These are phyloP conservation scores for Carapus acus DNA, from an alignment of 2,797 vertebrate genomes.

Conservation along the genomic window DNA sequence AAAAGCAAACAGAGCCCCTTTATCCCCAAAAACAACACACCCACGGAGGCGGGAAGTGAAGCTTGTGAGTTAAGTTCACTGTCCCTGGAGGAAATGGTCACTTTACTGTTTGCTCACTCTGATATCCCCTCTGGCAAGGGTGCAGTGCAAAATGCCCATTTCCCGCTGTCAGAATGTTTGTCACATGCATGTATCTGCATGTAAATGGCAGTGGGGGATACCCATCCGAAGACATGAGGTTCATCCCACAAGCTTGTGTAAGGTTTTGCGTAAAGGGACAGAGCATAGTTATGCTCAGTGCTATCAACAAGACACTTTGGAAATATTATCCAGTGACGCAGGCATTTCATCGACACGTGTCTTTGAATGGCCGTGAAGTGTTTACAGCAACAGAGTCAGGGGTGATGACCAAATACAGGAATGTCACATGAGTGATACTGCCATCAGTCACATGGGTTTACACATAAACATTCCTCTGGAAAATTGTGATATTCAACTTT, in stretches of 20 bases:
- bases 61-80: constrained; percentile 47
- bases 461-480: background rate
- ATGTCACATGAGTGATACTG: constrained; percentile 21
- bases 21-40: no score
- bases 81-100: constrained; percentile 45
- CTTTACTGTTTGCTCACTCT: constrained; percentile 25
- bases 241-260: no score
- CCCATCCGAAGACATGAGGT: constrained; percentile 10
- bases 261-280: constrained; percentile 17
- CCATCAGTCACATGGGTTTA: background rate
- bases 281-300: no score
- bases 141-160: constrained; percentile 9
- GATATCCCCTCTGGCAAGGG: constrained; percentile 13
- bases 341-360: no score
- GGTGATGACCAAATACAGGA: constrained; percentile 39
- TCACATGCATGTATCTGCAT: background rate
- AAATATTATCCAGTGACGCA: no score
- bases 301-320: no score
- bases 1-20: constrained; percentile 46
- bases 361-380: constrained; percentile 45
- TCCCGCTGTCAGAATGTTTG: background rate
- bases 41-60: constrained; percentile 38
- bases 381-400: constrained; percentile 39
- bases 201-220: background rate
- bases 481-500: background rate